Evolutionary conservation across 2,888 invertebrate genomes (phyloP).

Genomic region (Leucoma salicis): DNA sequence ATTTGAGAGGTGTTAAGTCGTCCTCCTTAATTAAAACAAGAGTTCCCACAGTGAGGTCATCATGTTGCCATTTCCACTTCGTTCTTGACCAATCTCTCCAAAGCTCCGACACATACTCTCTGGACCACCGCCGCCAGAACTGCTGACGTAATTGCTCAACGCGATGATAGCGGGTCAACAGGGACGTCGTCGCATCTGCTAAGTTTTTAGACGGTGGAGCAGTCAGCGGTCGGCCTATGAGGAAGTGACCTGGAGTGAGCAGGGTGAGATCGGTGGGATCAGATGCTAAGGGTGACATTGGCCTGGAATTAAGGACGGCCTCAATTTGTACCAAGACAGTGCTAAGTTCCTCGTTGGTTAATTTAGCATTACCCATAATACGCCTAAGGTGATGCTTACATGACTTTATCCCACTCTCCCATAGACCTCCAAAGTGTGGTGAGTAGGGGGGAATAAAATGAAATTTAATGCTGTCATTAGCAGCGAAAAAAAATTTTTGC

Average conservation of each 20-base stretch:
- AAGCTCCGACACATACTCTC: slow-evolving; percentile 3
- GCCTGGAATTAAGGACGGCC: slow-evolving; percentile 1
- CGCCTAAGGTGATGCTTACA: neutral
- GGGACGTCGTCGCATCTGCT: neutral
- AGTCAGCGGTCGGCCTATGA: neutral
- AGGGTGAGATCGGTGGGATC: too few species aligned
- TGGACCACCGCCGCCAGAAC: slow-evolving; percentile 1
- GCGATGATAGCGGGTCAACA: neutral
- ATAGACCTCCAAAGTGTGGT: neutral
- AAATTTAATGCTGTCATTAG: neutral
- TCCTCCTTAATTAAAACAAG: neutral
- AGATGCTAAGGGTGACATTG: neutral
- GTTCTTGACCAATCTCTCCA: too few species aligned
- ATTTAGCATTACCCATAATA: neutral
- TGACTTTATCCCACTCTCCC: neutral
- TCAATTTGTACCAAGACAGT: slow-evolving; percentile 1
- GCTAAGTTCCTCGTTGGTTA: too few species aligned
- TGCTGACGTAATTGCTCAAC: slow-evolving; percentile 1
- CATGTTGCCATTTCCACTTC: neutral
- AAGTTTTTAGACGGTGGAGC: neutral
- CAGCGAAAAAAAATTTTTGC: neutral
- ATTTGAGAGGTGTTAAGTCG: neutral
- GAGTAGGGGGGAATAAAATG: neutral
- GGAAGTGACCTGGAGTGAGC: too few species aligned
- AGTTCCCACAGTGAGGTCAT: neutral